phyloP scores from a whole-genome alignment of 2,797 vertebrate species.

The Micrastur ruficollis region DNA sequence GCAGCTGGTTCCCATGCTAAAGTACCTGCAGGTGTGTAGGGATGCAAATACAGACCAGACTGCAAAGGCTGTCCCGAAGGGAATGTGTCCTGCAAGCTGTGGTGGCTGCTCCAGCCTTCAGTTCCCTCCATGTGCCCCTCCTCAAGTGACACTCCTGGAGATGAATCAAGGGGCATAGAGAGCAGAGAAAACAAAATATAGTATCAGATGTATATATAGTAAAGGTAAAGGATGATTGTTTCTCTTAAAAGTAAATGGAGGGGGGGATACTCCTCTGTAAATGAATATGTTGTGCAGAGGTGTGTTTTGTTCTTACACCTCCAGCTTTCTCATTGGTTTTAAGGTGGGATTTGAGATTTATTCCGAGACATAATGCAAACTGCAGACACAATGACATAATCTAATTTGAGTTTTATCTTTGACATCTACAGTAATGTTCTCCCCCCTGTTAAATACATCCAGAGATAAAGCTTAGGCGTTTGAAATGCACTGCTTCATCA shows the following conservation, averaged over 20 bases:
- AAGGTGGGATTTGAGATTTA: background rate
- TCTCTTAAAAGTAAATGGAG: background rate
- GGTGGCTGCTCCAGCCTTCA: background rate
- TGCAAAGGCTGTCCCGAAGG: background rate
- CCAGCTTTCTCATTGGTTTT: background rate
- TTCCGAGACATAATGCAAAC: conserved; percentile 17
- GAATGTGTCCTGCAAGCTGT: background rate
- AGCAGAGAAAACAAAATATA: background rate
- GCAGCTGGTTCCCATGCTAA: background rate
- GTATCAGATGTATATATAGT: background rate
- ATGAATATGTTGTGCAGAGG: background rate
- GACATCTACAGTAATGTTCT: conserved; percentile 6
- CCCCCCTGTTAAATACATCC: background rate
- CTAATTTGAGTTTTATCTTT: conserved; percentile 30
- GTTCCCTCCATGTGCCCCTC: background rate
- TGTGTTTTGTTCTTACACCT: background rate
- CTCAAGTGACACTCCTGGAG: accelerated
- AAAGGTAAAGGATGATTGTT: background rate
- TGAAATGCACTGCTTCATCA: background rate
- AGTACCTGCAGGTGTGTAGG: background rate
- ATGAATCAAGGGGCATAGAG: background rate
- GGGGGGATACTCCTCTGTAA: background rate
- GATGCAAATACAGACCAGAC: background rate
- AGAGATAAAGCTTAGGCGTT: conserved; percentile 30
- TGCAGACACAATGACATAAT: background rate